Conservation (phyloP, 2,797 vertebrate species). For the Monodelphis domestica region DNA sequence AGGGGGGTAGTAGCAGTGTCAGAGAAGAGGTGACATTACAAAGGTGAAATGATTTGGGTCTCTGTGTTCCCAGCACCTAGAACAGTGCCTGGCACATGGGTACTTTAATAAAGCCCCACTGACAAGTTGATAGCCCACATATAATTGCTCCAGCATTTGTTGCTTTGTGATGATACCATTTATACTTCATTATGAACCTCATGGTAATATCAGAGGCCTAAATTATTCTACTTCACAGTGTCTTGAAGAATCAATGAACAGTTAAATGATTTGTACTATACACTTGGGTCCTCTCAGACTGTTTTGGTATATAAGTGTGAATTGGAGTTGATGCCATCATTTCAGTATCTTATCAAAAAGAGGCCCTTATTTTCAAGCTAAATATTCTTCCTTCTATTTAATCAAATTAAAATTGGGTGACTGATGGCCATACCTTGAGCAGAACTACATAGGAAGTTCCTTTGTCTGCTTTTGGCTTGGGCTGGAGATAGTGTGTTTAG, state of each 20-base stretch:
- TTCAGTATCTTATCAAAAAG: not conserved
- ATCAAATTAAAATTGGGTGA: not conserved
- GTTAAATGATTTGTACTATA: not conserved
- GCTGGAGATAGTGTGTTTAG: not conserved
- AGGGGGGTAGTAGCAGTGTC: no score
- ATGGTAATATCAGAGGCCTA: not conserved
- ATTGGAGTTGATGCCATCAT: not conserved
- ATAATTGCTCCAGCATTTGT: not conserved
- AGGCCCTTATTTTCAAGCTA: not conserved
- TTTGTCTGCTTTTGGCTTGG: not conserved
- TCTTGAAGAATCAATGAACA: not conserved
- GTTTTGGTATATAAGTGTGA: no score
- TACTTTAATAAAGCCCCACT: no score
- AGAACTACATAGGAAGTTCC: not conserved
- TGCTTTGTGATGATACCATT: not conserved
- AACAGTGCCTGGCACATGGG: not conserved
- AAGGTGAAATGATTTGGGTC: no score
- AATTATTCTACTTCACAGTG: no score
- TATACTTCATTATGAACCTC: not conserved
- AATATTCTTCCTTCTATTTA: not conserved
- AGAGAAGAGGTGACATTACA: no score
- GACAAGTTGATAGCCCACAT: not conserved
- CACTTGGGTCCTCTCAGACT: not conserved
- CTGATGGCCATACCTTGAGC: not conserved
- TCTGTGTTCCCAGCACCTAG: no score